These are phyloP conservation scores for Oryzias dopingdopingensis DNA, from an alignment of 2,797 vertebrate genomes.

Conservation along the genomic window DNA sequence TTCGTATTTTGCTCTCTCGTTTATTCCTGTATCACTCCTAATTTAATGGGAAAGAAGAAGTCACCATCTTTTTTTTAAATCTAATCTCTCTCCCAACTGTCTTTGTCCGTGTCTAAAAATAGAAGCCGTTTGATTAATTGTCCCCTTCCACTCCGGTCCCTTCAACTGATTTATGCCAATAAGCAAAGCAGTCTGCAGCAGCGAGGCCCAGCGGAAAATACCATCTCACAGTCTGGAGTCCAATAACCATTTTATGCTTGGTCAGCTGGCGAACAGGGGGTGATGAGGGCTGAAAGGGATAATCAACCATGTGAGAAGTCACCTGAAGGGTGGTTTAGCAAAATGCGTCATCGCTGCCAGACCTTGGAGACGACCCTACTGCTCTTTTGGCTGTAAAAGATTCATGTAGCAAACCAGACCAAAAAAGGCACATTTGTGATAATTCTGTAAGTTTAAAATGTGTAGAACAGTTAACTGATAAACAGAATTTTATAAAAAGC, in stretches of 20 bases:
- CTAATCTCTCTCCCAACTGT: conserved; percentile 29
- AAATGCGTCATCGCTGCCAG: background rate
- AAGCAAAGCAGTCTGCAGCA: conserved; percentile 40
- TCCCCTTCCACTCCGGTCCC: conserved; percentile 11
- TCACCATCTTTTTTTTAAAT: background rate
- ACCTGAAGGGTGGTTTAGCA: background rate
- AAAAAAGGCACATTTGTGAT: no score
- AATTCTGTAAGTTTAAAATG: no score
- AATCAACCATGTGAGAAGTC: background rate
- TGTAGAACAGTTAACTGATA: no score
- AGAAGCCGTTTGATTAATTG: conserved; percentile 48
- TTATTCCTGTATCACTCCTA: conserved; percentile 3
- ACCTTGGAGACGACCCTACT: background rate
- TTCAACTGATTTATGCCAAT: conserved; percentile 56
- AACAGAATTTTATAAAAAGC: no score
- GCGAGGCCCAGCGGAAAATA: conserved; percentile 36
- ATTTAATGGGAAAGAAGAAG: background rate
- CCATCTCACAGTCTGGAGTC: background rate
- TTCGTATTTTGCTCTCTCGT: conserved; percentile 2
- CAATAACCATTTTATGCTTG: conserved; percentile 1
- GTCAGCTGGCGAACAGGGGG: background rate
- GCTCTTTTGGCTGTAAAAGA: background rate
- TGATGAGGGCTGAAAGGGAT: conserved; percentile 1
- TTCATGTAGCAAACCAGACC: background rate
- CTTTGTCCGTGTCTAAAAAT: conserved; percentile 55